Evolutionary conservation across 2,797 vertebrate genomes (phyloP).

Genomic region (Lutjanus campechanus): DNA sequence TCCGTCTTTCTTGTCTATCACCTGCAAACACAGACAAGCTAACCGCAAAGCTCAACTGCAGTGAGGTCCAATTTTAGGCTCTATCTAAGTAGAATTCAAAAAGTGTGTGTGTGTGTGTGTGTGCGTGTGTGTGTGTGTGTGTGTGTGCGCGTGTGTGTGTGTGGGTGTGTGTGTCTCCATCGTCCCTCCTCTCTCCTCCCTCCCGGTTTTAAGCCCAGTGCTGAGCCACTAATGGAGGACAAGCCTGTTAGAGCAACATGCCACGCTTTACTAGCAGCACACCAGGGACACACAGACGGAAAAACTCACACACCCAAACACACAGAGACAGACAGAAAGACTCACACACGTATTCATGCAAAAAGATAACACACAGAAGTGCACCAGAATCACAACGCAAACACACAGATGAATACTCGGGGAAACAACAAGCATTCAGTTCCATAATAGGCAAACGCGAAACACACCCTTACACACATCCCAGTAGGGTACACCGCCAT

Average conservation of each 20-base stretch:
- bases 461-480: conserved; percentile 61
- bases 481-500: conserved; percentile 71
- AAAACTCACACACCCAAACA: conserved; percentile 2
- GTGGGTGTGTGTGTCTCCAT: conserved; percentile 24
- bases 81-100: conserved; percentile 42
- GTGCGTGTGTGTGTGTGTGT: too few relatives aligned
- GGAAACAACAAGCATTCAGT: conserved; percentile 57
- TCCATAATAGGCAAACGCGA: conserved; percentile 55
- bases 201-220: conserved; percentile 68
- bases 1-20: neutral
- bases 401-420: conserved; percentile 33
- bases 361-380: conserved; percentile 41
- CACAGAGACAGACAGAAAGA: conserved; percentile 14
- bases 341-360: conserved; percentile 14
- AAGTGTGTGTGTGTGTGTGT: conserved; percentile 8
- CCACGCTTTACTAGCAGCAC: conserved; percentile 71
- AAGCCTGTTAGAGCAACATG: conserved; percentile 81
- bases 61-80: conserved; percentile 32
- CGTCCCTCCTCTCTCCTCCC: conserved; percentile 51
- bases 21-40: conserved; percentile 14
- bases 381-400: conserved; percentile 25
- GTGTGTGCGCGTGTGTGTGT: conserved; percentile 11
- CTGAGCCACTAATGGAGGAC: conserved; percentile 81
- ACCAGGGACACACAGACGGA: conserved; percentile 59
- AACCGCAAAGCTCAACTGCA: conserved; percentile 7